These are phyloP conservation scores for Schizotus pectinicornis DNA, from an alignment of 2,888 invertebrate species.

Conservation along the genomic window DNA sequence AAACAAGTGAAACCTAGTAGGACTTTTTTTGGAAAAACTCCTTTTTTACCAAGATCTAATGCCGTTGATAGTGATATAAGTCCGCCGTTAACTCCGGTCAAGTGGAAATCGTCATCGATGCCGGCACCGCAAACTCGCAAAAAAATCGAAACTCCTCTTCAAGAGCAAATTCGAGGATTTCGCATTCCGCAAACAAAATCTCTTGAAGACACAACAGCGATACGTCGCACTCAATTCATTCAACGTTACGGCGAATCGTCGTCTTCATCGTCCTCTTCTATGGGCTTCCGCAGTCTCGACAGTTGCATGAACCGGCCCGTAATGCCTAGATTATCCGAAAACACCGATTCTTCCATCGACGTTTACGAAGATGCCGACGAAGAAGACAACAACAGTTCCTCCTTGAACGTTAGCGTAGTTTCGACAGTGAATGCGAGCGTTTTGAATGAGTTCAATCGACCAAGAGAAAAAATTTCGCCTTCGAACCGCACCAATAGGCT, in stretches of 20 bases:
- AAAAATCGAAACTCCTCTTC: constrained; percentile 36
- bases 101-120: constrained; percentile 52
- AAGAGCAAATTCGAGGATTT: constrained; percentile 12
- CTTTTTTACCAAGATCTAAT: constrained; percentile 62
- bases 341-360: constrained; percentile 60
- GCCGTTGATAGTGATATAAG: constrained; percentile 63
- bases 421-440: constrained; percentile 50
- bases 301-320: constrained; percentile 59
- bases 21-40: constrained; percentile 59
- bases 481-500: constrained; percentile 48
- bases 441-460: constrained; percentile 43
- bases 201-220: constrained; percentile 62
- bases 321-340: constrained; percentile 61
- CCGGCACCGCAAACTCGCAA: constrained; percentile 44
- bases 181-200: constrained; percentile 63
- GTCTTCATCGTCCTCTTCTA: constrained; percentile 64
- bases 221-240: constrained; percentile 65
- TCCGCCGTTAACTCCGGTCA: constrained; percentile 59
- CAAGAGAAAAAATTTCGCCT: constrained; percentile 52
- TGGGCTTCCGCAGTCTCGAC: constrained; percentile 70
- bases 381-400: constrained; percentile 61
- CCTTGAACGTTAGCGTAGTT: constrained; percentile 57
- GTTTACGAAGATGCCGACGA: constrained; percentile 60
- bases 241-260: constrained; percentile 63
- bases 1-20: constrained; percentile 44